phyloP scores from a whole-genome alignment of 2,888 invertebrate genomes.

The Drosophila quinaria region DNA sequence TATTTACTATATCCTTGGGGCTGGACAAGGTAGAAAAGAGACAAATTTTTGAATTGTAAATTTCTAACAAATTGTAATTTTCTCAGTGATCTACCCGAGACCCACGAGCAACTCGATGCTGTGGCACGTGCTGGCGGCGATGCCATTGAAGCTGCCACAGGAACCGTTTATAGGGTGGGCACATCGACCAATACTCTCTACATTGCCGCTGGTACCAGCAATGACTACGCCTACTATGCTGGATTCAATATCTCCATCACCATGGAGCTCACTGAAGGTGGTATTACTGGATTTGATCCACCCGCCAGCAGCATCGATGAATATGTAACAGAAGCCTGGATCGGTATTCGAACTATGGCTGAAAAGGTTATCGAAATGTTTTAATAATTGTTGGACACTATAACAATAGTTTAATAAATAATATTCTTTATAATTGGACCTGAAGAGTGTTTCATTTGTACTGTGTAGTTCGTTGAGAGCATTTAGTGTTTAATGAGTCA shows the following conservation, averaged over 20 bases:
- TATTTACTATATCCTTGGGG: constrained; percentile 90
- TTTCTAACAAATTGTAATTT: not conserved
- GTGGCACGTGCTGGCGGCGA: constrained; percentile 83
- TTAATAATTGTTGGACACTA: constrained; percentile 2
- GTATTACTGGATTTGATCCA: constrained; percentile 87
- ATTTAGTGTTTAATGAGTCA: too few relatives aligned
- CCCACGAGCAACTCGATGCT: constrained; percentile 84
- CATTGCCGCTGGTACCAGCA: constrained; percentile 88
- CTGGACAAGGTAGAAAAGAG: constrained; percentile 86
- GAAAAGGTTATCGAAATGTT: constrained; percentile 55
- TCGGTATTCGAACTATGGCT: constrained; percentile 84
- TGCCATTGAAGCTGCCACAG: constrained; percentile 84
- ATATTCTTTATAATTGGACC: not conserved
- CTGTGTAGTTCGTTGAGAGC: too few relatives aligned
- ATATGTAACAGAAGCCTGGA: constrained; percentile 88
- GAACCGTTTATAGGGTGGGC: constrained; percentile 85
- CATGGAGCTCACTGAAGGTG: constrained; percentile 88
- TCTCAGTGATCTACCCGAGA: constrained; percentile 85
- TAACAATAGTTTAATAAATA: not conserved
- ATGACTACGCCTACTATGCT: constrained; percentile 88
- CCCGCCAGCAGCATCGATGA: constrained; percentile 87
- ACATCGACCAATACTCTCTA: constrained; percentile 86
- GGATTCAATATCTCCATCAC: constrained; percentile 88
- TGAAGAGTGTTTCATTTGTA: too few relatives aligned
- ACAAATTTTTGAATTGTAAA: not conserved